These are phyloP conservation scores for Vanessa tameamea DNA, from an alignment of 1,140 invertebrate species.

Conservation along the genomic window DNA sequence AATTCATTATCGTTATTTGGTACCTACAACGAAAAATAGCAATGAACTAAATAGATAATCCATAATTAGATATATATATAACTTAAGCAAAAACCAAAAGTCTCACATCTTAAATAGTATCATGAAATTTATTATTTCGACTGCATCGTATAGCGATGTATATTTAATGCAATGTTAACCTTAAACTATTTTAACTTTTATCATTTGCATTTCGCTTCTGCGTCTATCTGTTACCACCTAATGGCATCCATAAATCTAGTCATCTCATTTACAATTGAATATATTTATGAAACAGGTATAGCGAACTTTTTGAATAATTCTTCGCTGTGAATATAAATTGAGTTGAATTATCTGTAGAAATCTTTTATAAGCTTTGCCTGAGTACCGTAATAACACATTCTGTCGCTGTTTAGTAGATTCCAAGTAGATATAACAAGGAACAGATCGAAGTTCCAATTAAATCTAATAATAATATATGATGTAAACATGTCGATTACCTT, in stretches of 20 bases:
- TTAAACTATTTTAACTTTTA: slow-evolving; percentile 21
- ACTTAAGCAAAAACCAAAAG: neutral
- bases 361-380: neutral
- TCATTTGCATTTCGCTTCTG: slow-evolving; percentile 31
- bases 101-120: neutral
- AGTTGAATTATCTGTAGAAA: slow-evolving; percentile 6
- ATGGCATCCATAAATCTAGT: slow-evolving; percentile 32
- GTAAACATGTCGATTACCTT: too few species aligned
- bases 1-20: too few species aligned
- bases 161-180: neutral
- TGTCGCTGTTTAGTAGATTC: neutral
- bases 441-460: neutral
- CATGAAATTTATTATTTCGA: neutral
- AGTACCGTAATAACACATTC: neutral
- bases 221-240: slow-evolving; percentile 18
- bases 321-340: slow-evolving; percentile 6
- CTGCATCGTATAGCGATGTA: neutral
- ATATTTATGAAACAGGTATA: slow-evolving; percentile 21
- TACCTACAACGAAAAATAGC: too few species aligned
- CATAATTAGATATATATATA: too few species aligned
- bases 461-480: neutral
- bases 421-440: neutral
- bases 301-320: slow-evolving; percentile 14
- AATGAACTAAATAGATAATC: too few species aligned
- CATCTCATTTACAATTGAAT: slow-evolving; percentile 33